Conservation (phyloP, 2,888 invertebrate genomes). For the Myopa testacea region DNA sequence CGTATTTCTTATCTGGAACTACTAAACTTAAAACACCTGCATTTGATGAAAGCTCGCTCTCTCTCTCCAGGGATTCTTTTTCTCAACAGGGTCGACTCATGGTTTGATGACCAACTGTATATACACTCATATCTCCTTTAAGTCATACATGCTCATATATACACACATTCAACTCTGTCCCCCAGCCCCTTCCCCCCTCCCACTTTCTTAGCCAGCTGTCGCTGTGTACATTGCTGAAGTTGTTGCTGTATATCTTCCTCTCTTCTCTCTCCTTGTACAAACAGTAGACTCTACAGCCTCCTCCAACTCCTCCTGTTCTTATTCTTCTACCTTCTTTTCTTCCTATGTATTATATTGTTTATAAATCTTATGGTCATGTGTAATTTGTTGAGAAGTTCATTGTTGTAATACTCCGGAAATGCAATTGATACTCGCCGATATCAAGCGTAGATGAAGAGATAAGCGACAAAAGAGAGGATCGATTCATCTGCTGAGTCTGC, state of each 20-base stretch:
- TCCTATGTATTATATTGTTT: too few relatives aligned
- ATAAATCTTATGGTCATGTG: too few relatives aligned
- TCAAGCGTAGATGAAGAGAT: too few relatives aligned
- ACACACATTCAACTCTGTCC: not conserved
- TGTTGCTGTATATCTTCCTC: not conserved
- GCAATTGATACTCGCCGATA: too few relatives aligned
- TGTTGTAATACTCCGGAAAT: too few relatives aligned
- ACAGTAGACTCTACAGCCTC: not conserved
- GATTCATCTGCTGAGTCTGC: too few relatives aligned
- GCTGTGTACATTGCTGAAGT: not conserved
- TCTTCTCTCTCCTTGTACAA: too few relatives aligned
- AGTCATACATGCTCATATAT: not conserved
- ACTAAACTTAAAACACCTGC: not conserved
- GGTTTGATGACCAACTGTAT: not conserved
- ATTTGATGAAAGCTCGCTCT: too few relatives aligned
- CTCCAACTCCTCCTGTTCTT: not conserved
- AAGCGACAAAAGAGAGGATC: too few relatives aligned
- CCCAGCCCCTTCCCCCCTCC: not conserved
- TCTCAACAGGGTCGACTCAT: not conserved
- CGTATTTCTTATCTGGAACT: not conserved
- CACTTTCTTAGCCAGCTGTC: not conserved
- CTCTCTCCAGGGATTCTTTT: too few relatives aligned
- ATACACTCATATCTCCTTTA: not conserved
- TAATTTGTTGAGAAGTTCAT: too few relatives aligned
- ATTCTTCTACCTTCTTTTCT: too few relatives aligned